These are phyloP conservation scores for Betta splendens DNA, from an alignment of 2,797 vertebrate genomes.

Conservation along the genomic window DNA sequence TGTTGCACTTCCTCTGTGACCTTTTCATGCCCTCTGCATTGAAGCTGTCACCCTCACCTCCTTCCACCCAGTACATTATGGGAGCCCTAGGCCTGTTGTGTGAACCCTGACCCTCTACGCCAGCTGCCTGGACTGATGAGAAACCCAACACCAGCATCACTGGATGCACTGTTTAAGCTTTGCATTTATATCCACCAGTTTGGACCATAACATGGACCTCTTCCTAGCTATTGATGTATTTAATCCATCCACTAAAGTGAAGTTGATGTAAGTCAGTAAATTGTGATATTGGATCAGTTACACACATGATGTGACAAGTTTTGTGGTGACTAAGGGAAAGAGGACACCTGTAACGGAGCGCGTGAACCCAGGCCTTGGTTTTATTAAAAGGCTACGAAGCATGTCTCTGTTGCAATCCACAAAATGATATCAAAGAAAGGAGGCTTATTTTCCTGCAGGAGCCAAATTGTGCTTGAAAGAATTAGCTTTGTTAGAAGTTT, in stretches of 20 bases:
- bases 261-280: conserved; percentile 3
- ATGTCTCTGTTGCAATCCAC: conserved; percentile 50
- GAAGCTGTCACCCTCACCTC: conserved; percentile 29
- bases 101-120: conserved; percentile 62
- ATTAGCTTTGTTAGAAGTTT: conserved; percentile 49
- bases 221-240: no score
- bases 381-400: conserved; percentile 68
- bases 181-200: conserved; percentile 37
- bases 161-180: conserved; percentile 48
- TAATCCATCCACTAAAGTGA: no score
- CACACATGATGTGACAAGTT: no score
- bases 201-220: no score
- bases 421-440: conserved; percentile 56
- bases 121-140: conserved; percentile 37
- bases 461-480: conserved; percentile 42
- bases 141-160: conserved; percentile 67
- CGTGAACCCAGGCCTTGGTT: conserved; percentile 16
- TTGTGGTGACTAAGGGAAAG: conserved; percentile 34
- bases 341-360: conserved; percentile 55
- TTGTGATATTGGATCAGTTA: no score
- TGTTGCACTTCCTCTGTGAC: conserved; percentile 55
- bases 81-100: conserved; percentile 54
- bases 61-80: conserved; percentile 49
- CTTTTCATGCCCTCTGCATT: conserved; percentile 56
- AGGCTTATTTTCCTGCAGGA: conserved; percentile 35